These are phyloP conservation scores for Alauda arvensis DNA, from an alignment of 2,797 vertebrate genomes.

Conservation along the genomic window DNA sequence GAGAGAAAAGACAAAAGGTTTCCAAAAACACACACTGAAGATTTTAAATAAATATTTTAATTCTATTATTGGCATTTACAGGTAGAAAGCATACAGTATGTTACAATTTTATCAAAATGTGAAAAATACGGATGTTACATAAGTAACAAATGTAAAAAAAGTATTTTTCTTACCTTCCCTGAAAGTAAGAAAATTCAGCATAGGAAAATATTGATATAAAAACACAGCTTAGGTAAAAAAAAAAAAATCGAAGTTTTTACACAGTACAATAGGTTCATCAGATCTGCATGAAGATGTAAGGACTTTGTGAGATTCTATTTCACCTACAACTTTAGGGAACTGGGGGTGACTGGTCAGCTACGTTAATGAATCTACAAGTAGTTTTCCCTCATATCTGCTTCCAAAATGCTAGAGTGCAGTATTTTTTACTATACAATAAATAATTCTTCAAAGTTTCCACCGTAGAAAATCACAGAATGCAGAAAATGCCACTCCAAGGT, in stretches of 20 bases:
- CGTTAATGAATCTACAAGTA: slow-evolving; percentile 61
- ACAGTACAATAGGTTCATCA: slow-evolving; percentile 86
- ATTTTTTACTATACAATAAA: slow-evolving; percentile 71
- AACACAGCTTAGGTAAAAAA: slow-evolving; percentile 91
- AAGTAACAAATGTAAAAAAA: slow-evolving; percentile 99
- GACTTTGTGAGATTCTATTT: slow-evolving; percentile 65
- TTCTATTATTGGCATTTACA: slow-evolving; percentile 99
- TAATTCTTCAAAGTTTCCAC: slow-evolving; percentile 62
- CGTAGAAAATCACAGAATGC: slow-evolving; percentile 43
- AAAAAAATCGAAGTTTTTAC: slow-evolving; percentile 80
- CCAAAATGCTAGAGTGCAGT: slow-evolving; percentile 67
- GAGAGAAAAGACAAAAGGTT: background rate
- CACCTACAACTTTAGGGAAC: slow-evolving; percentile 50
- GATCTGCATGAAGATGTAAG: slow-evolving; percentile 73
- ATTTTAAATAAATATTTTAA: slow-evolving; percentile 99
- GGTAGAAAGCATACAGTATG: slow-evolving; percentile 98
- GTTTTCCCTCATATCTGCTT: slow-evolving; percentile 55
- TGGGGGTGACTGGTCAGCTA: slow-evolving; percentile 57
- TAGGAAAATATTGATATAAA: slow-evolving; percentile 97
- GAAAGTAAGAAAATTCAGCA: slow-evolving; percentile 98
- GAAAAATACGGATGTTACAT: slow-evolving; percentile 99
- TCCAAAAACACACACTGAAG: slow-evolving; percentile 24
- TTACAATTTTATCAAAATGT: slow-evolving; percentile 99
- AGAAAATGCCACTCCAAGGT: slow-evolving; percentile 45
- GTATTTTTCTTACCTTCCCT: slow-evolving; percentile 96